Evolutionary conservation across 2,113 vertebrate genomes (phyloP).

Genomic region (Engraulis encrasicolus): DNA sequence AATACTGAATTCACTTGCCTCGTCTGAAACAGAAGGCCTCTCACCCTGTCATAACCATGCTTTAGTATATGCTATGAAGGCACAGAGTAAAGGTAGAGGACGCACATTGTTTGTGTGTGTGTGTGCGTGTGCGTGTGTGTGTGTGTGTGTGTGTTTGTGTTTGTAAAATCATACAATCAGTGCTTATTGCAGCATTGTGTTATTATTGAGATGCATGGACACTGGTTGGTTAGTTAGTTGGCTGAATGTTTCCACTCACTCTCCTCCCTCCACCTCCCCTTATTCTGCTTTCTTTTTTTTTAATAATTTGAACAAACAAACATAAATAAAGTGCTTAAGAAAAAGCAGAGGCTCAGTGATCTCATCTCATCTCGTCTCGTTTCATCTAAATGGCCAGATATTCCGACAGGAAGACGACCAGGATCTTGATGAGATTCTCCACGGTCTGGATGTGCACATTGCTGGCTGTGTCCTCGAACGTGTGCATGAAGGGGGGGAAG

Average conservation of each 20-base stretch:
- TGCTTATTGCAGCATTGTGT: background rate
- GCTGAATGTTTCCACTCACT: background rate
- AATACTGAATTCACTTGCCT: too few relatives aligned
- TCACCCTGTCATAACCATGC: conserved; percentile 6
- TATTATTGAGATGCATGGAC: background rate
- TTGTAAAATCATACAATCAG: background rate
- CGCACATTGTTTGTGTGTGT: too few relatives aligned
- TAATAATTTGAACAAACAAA: too few relatives aligned
- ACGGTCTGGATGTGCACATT: conserved; percentile 71
- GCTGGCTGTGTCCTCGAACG: conserved; percentile 58
- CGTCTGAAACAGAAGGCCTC: background rate
- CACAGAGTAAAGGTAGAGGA: background rate
- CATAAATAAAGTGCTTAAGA: background rate
- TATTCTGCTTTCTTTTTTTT: background rate
- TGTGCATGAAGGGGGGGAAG: conserved; percentile 79
- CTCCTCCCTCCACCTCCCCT: background rate
- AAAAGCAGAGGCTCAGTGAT: background rate
- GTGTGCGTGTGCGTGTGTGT: too few relatives aligned
- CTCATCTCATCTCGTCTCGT: too few relatives aligned
- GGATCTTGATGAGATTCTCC: conserved; percentile 71
- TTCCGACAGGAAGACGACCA: conserved; percentile 68
- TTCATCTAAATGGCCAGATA: conserved; percentile 48
- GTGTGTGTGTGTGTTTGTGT: too few relatives aligned
- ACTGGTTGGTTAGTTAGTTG: background rate
- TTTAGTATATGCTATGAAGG: conserved; percentile 9